A percentile compares a stretch with the other conserved stretches of the same genome.
Conservation (phyloP, 1,140 invertebrate genomes). For the Drosophila paulistorum region DNA sequence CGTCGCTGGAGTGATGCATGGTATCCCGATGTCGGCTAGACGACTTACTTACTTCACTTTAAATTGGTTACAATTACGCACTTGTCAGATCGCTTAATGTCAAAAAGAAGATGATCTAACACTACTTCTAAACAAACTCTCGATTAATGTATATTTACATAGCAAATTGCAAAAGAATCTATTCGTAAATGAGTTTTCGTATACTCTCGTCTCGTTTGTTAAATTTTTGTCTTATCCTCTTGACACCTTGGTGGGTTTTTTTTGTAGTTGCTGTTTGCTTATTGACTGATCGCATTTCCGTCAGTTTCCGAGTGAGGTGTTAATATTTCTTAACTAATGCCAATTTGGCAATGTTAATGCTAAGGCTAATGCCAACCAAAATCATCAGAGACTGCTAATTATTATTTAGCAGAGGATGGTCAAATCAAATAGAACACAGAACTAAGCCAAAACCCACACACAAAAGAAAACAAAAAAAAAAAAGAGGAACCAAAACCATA, state of each 20-base stretch:
- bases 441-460: constrained; percentile 52
- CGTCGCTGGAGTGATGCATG: no score
- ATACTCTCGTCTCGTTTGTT: constrained; percentile 31
- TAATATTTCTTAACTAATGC: constrained; percentile 25
- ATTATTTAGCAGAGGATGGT: constrained; percentile 47
- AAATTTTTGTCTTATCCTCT: constrained; percentile 9
- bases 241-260: constrained; percentile 7
- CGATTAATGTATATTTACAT: neutral
- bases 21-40: no score
- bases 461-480: constrained; percentile 14
- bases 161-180: neutral
- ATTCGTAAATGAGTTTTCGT: constrained; percentile 19
- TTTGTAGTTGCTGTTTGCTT: constrained; percentile 16
- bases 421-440: constrained; percentile 65
- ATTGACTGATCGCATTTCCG: constrained; percentile 12
- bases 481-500: constrained; percentile 20
- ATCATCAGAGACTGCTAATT: constrained; percentile 51
- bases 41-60: no score
- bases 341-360: constrained; percentile 31
- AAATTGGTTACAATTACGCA: no score
- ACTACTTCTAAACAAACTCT: neutral
- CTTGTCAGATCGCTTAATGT: no score
- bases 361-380: constrained; percentile 43
- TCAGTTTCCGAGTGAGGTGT: constrained; percentile 33
- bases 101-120: neutral